Evolutionary conservation across 2,888 invertebrate species (phyloP), one percentile per base, ranked within the genome.

Genomic region (Drosophila anomelani): DNA sequence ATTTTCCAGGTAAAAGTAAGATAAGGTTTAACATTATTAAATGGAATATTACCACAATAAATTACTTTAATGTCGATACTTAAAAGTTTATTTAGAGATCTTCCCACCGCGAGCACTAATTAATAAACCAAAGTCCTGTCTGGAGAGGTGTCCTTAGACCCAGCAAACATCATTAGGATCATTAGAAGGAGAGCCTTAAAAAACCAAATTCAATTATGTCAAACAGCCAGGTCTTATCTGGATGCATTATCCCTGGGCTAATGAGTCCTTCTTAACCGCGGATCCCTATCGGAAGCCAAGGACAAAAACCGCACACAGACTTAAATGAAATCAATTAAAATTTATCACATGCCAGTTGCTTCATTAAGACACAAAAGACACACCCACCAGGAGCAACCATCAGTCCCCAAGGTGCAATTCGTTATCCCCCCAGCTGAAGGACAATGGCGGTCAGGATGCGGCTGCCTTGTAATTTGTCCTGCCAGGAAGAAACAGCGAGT

Each of bases 401-500:
- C 34, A 34, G 34, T 89, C 85, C 85, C 85, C 84, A 81, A 85
- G 85, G 89, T 86, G 86, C 85, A 77, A 89, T 86, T 86, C 87
- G 89, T 86, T 86, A 86, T 88, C 86, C 47, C 47, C 26, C n/a
- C 89, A 83, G 76, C 78, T 66, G 29, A 58, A 75, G 75, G 68
- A 86, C 89, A 86, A 83, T 88, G 89, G 85, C 86, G 83, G 80
- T 66, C 88, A 87, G 85, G 89, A 88, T 89, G 87, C 78, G 84
- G 78, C 79, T 76, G 67, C 72, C 71, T 75, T 89, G 84, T 86
- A 89, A 86, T 86, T 86, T 86, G 90, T 89, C 85, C 88, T 68
- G 85, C 62, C 70, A 56, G 32, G 39, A 29, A 47, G 39, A 55
- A 34, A 51, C 59, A 34, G 32, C 54, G n/a, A 38, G 34, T 20